Evolutionary conservation across 2,113 vertebrate species (phyloP), one percentile per base, ranked within the genome.

Genomic region (Picathartes gymnocephalus): DNA sequence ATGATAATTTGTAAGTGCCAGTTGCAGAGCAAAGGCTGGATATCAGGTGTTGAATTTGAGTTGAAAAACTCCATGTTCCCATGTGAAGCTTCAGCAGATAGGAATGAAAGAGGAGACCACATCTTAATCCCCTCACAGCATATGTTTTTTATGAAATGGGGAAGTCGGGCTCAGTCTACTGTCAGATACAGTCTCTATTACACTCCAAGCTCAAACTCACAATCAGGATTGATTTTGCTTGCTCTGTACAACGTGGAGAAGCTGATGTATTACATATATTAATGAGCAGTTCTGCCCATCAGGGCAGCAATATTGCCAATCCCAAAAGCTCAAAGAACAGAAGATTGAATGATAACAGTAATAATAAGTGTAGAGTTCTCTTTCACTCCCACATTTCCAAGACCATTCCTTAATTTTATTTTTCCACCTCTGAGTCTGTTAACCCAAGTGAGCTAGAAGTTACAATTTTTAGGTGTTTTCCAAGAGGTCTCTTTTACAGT

Each of bases 261-360:
- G 90, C 92, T 93, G 85, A 88, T 80, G 58, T 53, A 92, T 88
- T 82, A 50, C 62, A 39, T 70, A 39, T 54, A 94, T 94, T 92
- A 94, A 88, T 90, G 72, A 93, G 82, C 68, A 73, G 56, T 51
- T 91, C 76, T 94, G 60, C 92, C 88, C 82, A 81, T 76, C 86
- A 56, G 83, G 91, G 85, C 95, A 78, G 64, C 91, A 85, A 72
- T 90, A 66, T 51, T 78, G 40, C 82, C 86, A 92, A 56, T 28
- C 64, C 51, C 50, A 90, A 81, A 68, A 60, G 88, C 57, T 93
- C 82, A 42, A 86, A 83, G 91, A 88, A 54, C 64, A 56, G 71
- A 65, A 86, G 91, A 80, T 10, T 73, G 88, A 92, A 82, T 72
- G 78, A 80, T 78, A 6, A 25, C 28, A 25, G 8, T 65, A 54